phyloP scores from a whole-genome alignment of 2,888 invertebrate genomes.

The Polymixis lichenea region DNA sequence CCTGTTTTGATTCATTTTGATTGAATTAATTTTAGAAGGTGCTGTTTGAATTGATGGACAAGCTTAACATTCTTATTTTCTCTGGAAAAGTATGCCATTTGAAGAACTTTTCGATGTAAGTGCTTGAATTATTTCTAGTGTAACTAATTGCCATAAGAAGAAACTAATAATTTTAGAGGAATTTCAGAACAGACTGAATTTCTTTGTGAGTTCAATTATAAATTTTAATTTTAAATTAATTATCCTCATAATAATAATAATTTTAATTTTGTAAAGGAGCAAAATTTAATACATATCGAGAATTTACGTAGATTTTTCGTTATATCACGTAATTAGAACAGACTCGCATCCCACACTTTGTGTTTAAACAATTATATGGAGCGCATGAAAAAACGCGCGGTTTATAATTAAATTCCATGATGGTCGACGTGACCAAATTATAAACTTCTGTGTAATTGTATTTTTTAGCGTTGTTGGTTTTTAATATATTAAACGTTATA shows the following conservation, averaged over 20 bases:
- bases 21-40: constrained; percentile 32
- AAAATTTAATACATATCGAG: not conserved
- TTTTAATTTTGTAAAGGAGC: not conserved
- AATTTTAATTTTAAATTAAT: not conserved
- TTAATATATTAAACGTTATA: constrained; percentile 67
- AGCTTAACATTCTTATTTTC: not conserved
- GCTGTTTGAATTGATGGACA: constrained; percentile 29
- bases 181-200: not conserved
- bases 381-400: constrained; percentile 61
- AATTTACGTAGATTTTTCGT: constrained; percentile 5
- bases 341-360: constrained; percentile 24
- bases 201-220: not conserved
- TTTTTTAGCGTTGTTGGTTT: constrained; percentile 71
- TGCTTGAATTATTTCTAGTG: not conserved
- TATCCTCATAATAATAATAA: not conserved
- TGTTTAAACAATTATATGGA: constrained; percentile 63
- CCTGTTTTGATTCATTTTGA: constrained; percentile 23
- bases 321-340: constrained; percentile 44
- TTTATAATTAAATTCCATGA: constrained; percentile 68
- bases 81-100: not conserved
- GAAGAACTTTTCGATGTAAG: not conserved
- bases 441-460: constrained; percentile 68
- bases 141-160: no score
- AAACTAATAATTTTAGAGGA: not conserved
- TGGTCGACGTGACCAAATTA: constrained; percentile 70